These are phyloP conservation scores for Sciurus carolinensis DNA, from an alignment of 2,797 vertebrate species.

Conservation along the genomic window DNA sequence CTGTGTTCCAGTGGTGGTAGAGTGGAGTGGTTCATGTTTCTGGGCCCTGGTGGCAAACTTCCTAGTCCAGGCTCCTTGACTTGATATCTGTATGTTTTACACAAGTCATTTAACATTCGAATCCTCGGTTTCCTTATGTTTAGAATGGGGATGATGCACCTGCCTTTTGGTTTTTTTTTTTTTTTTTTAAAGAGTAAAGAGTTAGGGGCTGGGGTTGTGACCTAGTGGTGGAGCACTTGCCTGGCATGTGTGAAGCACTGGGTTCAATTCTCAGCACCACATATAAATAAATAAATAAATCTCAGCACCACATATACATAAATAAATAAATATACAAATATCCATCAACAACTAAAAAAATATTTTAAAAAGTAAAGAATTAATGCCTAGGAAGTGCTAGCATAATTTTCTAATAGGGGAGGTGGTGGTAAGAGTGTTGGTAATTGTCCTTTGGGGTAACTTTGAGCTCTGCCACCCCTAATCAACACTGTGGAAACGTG, in stretches of 20 bases:
- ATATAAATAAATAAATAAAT: too few species aligned
- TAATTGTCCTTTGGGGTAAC: not conserved
- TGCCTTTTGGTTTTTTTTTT: not conserved
- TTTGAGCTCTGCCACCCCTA: not conserved
- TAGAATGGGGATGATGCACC: not conserved
- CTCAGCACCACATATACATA: too few species aligned
- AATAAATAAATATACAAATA: too few species aligned
- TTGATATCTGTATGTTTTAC: not conserved
- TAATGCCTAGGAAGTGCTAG: not conserved
- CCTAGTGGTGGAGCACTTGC: too few species aligned
- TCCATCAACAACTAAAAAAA: too few species aligned
- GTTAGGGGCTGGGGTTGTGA: too few species aligned
- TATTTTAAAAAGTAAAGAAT: not conserved
- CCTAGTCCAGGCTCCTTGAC: not conserved
- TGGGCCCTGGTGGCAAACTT: not conserved
- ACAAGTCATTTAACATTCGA: not conserved
- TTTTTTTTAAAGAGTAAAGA: not conserved
- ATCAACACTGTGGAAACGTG: not conserved
- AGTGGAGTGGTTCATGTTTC: accelerated
- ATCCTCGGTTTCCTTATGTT: not conserved
- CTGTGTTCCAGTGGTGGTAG: not conserved
- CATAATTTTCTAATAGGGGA: not conserved
- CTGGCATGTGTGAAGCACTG: too few species aligned
- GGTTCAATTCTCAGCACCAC: too few species aligned
- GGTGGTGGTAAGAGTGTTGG: not conserved